A percentile compares a stretch with the other conserved stretches of the same genome.
Evolutionary conservation across 2,888 invertebrate genomes (phyloP).

Genomic region (Drosophila kuntzei): DNA sequence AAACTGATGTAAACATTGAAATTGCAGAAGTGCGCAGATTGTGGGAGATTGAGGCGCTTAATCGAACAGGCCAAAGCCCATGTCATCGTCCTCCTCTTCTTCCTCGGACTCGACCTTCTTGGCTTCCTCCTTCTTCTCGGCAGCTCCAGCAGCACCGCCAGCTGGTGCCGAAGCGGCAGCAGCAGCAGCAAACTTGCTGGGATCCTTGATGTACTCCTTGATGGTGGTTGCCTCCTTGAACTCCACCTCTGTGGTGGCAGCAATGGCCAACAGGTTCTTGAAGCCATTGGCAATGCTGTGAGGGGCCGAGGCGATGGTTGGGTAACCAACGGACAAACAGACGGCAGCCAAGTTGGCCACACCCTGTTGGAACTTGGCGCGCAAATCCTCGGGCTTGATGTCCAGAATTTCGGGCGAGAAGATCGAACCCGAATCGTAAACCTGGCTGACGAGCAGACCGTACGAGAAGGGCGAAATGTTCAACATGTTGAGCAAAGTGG

Average conservation of each 20-base stretch:
- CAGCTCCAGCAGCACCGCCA: conserved; percentile 88
- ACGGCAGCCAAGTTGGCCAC: conserved; percentile 97
- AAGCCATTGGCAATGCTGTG: conserved; percentile 99
- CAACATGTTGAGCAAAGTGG: conserved; percentile 99
- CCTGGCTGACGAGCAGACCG: conserved; percentile 97
- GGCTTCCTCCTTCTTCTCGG: conserved; percentile 90
- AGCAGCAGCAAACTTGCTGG: conserved; percentile 94
- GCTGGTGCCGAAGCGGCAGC: conserved; percentile 88
- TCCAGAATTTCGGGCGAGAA: conserved; percentile 98
- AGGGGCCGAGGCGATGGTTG: conserved; percentile 98
- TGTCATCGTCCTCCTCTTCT: conserved; percentile 95
- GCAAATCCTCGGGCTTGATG: conserved; percentile 98
- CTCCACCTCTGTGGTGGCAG: conserved; percentile 97
- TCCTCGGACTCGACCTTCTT: conserved; percentile 92
- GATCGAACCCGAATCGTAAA: conserved; percentile 99
- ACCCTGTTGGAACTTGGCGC: conserved; percentile 95
- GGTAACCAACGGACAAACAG: conserved; percentile 97
- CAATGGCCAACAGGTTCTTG: conserved; percentile 98
- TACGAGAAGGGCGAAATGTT: conserved; percentile 99
- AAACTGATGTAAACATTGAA: conserved; percentile 52
- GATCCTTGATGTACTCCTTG: conserved; percentile 97
- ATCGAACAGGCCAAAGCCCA: conserved; percentile 98
- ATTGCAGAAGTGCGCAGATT: conserved; percentile 26
- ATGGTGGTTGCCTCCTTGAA: conserved; percentile 97
- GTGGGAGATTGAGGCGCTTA: conserved; percentile 85